A percentile compares a stretch with the other conserved stretches of the same genome.
Conservation (phyloP, 2,888 invertebrate species). For the Chydorus sphaericus region DNA sequence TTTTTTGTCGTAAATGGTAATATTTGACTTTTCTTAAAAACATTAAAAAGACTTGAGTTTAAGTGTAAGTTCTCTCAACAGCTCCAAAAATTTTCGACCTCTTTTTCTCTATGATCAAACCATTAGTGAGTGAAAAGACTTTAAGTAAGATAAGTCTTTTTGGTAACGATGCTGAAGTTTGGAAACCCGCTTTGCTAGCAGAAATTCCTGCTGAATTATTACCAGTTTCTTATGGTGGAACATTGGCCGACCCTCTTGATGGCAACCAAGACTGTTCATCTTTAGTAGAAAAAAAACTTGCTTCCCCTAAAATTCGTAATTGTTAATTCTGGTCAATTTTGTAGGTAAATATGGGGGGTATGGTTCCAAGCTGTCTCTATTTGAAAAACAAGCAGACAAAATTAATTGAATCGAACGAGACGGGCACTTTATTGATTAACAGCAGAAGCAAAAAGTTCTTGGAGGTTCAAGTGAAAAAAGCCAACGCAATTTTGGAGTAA, state of each 20-base stretch:
- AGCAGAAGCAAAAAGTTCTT: background rate
- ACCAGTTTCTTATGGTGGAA: conserved; percentile 62
- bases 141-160: conserved; percentile 30
- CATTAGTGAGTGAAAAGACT: conserved; percentile 32
- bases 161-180: background rate
- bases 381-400: conserved; percentile 1
- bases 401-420: background rate
- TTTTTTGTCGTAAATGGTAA: conserved; percentile 32
- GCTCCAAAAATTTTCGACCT: conserved; percentile 32
- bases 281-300: conserved; percentile 36
- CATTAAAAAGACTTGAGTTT: no score
- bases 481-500: conserved; percentile 59
- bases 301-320: no score
- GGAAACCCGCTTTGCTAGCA: conserved; percentile 40
- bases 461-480: conserved; percentile 40
- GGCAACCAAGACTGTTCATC: conserved; percentile 59
- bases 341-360: conserved; percentile 9
- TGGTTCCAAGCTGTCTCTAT: conserved; percentile 4
- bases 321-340: no score
- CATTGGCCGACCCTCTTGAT: conserved; percentile 50
- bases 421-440: background rate
- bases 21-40: background rate
- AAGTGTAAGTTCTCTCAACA: no score
- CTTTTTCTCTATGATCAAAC: conserved; percentile 29
- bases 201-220: conserved; percentile 50